These are phyloP conservation scores for Maniola jurtina DNA, from an alignment of 1,140 invertebrate species.

Conservation along the genomic window DNA sequence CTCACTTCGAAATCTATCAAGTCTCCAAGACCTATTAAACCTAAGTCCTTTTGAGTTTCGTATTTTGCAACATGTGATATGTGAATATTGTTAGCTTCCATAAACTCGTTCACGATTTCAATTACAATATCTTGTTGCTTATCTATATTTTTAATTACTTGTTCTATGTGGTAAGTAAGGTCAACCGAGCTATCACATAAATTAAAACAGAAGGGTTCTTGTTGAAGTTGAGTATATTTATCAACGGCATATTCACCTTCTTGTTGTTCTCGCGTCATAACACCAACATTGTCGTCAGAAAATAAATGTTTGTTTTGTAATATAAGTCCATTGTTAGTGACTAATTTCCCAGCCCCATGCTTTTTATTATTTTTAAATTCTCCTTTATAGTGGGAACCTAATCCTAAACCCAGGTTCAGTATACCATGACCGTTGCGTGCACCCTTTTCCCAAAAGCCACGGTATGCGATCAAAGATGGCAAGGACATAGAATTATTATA, in stretches of 20 bases:
- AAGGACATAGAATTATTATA: constrained; percentile 76
- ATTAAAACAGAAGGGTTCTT: constrained; percentile 53
- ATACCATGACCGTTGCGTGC: constrained; percentile 76
- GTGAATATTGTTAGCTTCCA: constrained; percentile 50
- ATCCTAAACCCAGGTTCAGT: constrained; percentile 74
- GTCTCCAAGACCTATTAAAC: constrained; percentile 37
- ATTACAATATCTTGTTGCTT: constrained; percentile 45
- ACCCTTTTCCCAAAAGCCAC: constrained; percentile 78
- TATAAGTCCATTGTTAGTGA: constrained; percentile 78
- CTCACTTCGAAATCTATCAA: constrained; percentile 67
- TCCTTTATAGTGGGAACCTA: constrained; percentile 78
- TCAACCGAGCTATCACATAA: constrained; percentile 56
- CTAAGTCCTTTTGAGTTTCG: constrained; percentile 24
- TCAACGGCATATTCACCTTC: constrained; percentile 22
- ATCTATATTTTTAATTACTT: constrained; percentile 60
- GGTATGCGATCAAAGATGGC: constrained; percentile 73
- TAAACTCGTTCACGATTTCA: constrained; percentile 52
- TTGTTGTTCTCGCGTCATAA: constrained; percentile 29
- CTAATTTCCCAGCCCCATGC: constrained; percentile 76
- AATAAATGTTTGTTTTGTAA: constrained; percentile 75
- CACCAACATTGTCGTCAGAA: constrained; percentile 69
- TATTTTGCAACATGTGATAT: constrained; percentile 29
- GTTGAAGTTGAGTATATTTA: constrained; percentile 29
- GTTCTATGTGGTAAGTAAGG: constrained; percentile 57
- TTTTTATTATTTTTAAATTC: constrained; percentile 79